These are phyloP conservation scores for Paedocypris micromegethes DNA, from an alignment of 2,797 vertebrate genomes.

Conservation along the genomic window DNA sequence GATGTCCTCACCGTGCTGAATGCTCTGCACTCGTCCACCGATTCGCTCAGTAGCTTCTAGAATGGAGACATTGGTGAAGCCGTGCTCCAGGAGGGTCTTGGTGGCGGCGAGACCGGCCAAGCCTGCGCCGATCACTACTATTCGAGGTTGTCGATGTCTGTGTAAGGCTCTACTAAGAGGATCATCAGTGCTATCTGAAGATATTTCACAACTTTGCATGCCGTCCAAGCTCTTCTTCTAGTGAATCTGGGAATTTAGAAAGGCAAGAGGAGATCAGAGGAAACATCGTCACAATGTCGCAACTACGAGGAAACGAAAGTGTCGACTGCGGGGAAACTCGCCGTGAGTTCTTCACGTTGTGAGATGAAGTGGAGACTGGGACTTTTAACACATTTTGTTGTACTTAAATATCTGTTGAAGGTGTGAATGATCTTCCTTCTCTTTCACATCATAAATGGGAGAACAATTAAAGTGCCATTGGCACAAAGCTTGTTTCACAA, in stretches of 20 bases:
- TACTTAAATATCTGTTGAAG: no score
- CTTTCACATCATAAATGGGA: no score
- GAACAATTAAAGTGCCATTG: no score
- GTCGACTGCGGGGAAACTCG: no score
- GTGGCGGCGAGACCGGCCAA: constrained; percentile 92
- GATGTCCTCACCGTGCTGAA: constrained; percentile 80
- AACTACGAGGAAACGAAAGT: no score
- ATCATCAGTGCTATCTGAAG: constrained; percentile 99
- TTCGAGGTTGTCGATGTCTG: constrained; percentile 93
- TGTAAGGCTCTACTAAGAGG: constrained; percentile 91
- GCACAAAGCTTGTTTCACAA: no score
- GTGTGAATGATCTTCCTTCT: no score
- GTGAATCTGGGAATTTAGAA: constrained; percentile 69
- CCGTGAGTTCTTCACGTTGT: no score
- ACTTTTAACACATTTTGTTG: no score
- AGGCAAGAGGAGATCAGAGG: constrained; percentile 16
- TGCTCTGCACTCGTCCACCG: constrained; percentile 91
- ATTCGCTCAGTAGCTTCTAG: constrained; percentile 92
- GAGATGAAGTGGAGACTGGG: no score
- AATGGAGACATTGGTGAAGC: constrained; percentile 94
- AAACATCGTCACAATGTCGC: neutral
- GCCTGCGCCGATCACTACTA: constrained; percentile 94
- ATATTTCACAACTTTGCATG: constrained; percentile 99
- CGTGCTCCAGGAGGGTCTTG: constrained; percentile 85
- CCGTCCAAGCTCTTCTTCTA: constrained; percentile 94